Base-by-base conservation (phyloP, 2,797 vertebrate genomes). In the Schizopygopsis pylzovi region DNA sequence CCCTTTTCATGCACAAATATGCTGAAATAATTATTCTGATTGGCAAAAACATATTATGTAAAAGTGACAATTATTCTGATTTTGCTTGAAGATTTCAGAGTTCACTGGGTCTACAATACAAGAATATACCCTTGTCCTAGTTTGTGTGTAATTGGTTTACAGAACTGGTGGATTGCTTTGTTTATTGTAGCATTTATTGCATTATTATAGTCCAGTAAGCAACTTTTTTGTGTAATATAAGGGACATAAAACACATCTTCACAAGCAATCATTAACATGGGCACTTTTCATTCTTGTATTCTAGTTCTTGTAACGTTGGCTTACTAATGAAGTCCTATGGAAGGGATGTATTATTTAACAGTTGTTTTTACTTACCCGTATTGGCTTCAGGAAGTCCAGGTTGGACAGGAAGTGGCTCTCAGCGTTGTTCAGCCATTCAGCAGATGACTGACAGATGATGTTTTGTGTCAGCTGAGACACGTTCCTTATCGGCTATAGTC, bases 371-470 rank as follows among this genome's bases (percentile, higher is more conserved):
- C 95, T 96, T 90, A 99, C 98, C 92, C 96, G 87, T 76, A 98
- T 90, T 0, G 98, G 97, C 90, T 97, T 99, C 73, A 99, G 89
- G 88, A 97, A 95, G 93, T 98, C 95, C 92, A 98, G 81, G 88
- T 98, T 98, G 80, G 96, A 96, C 86, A 89, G 95, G 86, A 99
- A 97, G 67, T 94, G 93, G 84, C 81, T 94, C 80, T 98, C 97
- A 0, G 96, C 95, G 6, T 93, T 92, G 82, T 94, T 91, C 25
- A 98, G 94, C 89, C 96, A 96, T 65, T 97, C 96, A 22, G 92
- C 92, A 22, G 97, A 92, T 39, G 98, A 95, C 7, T 91, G 91
- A 90, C 98, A 99, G 90, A 98, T 93, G n/a, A 96, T 96, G 18
- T 94, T 92, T 89, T 96, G 95, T 1, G 92, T 94, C 83, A 96